These are phyloP conservation scores for Pristionchus exspectatus DNA, from an alignment of 2,888 invertebrate species.

Conservation along the genomic window DNA sequence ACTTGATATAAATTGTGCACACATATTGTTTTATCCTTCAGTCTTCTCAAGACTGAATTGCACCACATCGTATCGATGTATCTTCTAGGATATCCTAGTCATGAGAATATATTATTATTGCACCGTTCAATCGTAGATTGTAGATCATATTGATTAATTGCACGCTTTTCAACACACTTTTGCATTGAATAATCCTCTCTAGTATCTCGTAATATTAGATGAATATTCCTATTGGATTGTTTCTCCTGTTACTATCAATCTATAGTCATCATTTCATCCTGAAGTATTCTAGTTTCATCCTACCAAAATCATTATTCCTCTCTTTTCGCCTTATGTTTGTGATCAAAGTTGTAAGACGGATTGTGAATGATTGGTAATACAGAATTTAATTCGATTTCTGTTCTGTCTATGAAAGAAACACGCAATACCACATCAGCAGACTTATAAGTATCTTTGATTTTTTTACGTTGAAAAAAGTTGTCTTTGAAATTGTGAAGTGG, in stretches of 20 bases:
- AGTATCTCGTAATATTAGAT: constrained; percentile 45
- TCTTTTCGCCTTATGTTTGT: background rate
- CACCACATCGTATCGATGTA: constrained; percentile 43
- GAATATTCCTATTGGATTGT: background rate
- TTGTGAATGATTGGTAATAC: constrained; percentile 29
- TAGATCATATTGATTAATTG: constrained; percentile 45
- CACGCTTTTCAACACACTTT: background rate
- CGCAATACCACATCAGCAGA: background rate
- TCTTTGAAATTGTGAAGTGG: background rate
- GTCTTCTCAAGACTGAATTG: background rate
- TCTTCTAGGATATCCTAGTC: background rate
- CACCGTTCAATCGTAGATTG: constrained; percentile 36
- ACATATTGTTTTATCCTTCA: background rate
- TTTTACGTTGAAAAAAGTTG: too few species aligned
- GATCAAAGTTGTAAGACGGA: constrained; percentile 32
- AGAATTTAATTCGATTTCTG: background rate
- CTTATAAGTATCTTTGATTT: too few species aligned
- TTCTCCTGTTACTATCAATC: background rate
- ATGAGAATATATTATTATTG: background rate
- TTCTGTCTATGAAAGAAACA: background rate
- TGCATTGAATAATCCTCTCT: background rate
- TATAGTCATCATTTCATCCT: background rate
- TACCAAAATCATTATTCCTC: background rate
- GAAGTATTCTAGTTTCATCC: constrained; percentile 27
- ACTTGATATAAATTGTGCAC: constrained; percentile 35